These are phyloP conservation scores for Dicyrtomina minuta DNA, from an alignment of 2,888 invertebrate genomes.

Conservation along the genomic window DNA sequence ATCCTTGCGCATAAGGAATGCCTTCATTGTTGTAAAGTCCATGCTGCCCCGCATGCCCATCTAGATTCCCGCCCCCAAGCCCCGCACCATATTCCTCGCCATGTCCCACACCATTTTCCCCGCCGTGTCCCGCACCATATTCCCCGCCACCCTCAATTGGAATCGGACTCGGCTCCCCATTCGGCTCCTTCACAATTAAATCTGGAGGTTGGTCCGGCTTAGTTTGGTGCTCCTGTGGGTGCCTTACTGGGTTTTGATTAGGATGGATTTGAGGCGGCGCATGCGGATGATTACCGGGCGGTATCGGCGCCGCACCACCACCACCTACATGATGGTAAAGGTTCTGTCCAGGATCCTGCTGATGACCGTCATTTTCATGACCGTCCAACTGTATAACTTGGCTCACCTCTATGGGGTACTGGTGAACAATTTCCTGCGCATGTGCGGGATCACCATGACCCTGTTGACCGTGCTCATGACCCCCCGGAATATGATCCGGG, in stretches of 20 bases:
- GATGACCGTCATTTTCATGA: constrained; percentile 1
- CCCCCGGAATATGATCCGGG: not conserved
- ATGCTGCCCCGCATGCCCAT: not conserved
- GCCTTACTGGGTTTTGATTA: not conserved
- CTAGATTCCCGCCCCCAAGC: no score
- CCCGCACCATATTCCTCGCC: no score
- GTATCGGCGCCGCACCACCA: not conserved
- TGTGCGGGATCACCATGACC: not conserved
- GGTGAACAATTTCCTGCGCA: constrained; percentile 11
- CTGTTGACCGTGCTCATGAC: not conserved
- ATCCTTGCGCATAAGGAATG: not conserved
- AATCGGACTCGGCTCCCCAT: not conserved
- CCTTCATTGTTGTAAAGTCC: not conserved
- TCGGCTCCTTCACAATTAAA: not conserved
- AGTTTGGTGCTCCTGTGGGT: not conserved
- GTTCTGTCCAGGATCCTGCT: not conserved
- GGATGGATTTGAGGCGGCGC: not conserved
- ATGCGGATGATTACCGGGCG: not conserved
- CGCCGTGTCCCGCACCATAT: no score
- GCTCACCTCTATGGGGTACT: constrained; percentile 14
- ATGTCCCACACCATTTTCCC: no score
- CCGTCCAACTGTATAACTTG: not conserved
- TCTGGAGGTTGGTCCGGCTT: not conserved
- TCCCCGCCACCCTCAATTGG: no score
- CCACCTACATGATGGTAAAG: not conserved